Conservation (phyloP, 2,888 invertebrate genomes). For the Lepidocyrtinus sp. region DNA sequence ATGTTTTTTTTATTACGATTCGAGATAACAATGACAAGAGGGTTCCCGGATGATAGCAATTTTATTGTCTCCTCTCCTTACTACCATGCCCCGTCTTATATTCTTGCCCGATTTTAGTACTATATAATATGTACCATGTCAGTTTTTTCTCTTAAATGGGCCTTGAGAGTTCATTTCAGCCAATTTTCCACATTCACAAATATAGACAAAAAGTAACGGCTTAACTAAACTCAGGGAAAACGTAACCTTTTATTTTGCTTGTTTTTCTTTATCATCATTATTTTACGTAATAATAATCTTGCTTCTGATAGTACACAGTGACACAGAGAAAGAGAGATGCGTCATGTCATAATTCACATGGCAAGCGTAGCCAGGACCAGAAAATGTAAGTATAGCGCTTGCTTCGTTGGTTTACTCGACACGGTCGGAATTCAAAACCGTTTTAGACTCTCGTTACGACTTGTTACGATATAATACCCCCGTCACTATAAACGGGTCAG, state of each 20-base stretch:
- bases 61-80: constrained; percentile 43
- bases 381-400: neutral
- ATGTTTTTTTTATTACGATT: neutral
- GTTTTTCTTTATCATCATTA: neutral
- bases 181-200: neutral
- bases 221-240: neutral
- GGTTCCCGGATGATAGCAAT: constrained; percentile 51
- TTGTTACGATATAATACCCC: neutral
- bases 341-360: neutral
- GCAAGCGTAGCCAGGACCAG: neutral
- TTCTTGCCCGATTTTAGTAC: no score
- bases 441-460: neutral
- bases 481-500: neutral
- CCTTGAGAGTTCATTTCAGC: neutral
- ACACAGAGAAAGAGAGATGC: no score
- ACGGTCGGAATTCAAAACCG: neutral
- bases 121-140: no score
- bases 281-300: neutral
- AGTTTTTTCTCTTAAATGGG: neutral
- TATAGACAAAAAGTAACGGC: no score
- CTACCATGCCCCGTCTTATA: no score
- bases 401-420: neutral
- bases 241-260: neutral
- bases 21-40: constrained; percentile 23
- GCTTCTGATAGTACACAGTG: neutral